phyloP scores from a whole-genome alignment of 2,113 vertebrate genomes.

The Chaetops frenatus region DNA sequence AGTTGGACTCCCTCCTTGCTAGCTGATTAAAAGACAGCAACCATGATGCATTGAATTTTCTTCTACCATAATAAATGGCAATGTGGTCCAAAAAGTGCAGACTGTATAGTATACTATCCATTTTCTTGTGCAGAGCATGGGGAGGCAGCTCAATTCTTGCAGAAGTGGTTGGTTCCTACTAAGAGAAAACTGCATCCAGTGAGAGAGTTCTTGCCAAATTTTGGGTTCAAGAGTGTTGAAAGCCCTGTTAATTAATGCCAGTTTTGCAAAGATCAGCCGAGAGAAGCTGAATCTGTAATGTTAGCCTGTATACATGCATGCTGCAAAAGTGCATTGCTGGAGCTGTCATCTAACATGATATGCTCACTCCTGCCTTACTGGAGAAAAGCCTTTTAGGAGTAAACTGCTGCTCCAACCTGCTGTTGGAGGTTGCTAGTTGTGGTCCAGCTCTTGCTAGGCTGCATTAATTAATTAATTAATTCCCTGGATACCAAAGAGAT shows the following conservation, averaged over 20 bases:
- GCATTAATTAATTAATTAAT: background rate
- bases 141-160: background rate
- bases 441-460: background rate
- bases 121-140: background rate
- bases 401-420: background rate
- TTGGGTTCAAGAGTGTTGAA: background rate
- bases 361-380: background rate
- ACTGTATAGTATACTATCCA: background rate
- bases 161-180: background rate
- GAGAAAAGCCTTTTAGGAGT: background rate
- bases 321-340: background rate
- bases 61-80: constrained; percentile 11
- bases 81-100: background rate
- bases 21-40: constrained; percentile 38
- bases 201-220: background rate
- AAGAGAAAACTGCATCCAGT: background rate
- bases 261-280: background rate
- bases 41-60: background rate
- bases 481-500: background rate
- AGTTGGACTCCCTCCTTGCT: constrained; percentile 22
- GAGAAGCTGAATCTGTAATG: background rate
- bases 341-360: background rate
- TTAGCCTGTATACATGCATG: rapidly evolving
- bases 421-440: background rate
- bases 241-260: background rate